These are phyloP conservation scores for Philonicus albiceps DNA, from an alignment of 2,888 invertebrate species.

Conservation along the genomic window DNA sequence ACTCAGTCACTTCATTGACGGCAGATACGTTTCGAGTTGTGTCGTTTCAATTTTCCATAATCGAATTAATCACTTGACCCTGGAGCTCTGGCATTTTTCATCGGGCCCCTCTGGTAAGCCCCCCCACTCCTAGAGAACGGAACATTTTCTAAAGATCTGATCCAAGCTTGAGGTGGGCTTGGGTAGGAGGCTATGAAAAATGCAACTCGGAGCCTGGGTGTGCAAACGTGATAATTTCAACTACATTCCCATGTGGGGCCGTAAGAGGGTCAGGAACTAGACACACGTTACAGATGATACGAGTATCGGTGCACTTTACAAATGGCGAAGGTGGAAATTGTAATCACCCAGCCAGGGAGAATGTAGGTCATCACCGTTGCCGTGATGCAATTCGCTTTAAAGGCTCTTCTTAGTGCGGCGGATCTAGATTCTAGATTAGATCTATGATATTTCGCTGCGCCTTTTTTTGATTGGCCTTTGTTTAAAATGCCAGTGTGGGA, in stretches of 20 bases:
- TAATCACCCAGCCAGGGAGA: neutral
- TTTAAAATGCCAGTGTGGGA: neutral
- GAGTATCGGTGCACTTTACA: slow-evolving; percentile 1
- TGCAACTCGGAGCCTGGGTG: neutral
- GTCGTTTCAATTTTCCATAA: slow-evolving; percentile 28
- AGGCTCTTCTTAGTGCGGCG: neutral
- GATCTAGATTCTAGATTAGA: neutral
- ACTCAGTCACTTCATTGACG: neutral
- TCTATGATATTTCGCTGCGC: neutral
- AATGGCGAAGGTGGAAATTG: slow-evolving; percentile 32
- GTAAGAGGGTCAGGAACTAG: neutral
- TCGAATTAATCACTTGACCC: slow-evolving; percentile 27
- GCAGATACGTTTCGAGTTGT: neutral
- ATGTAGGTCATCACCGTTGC: neutral
- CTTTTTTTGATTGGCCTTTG: neutral
- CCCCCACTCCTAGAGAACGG: neutral
- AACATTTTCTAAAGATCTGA: neutral
- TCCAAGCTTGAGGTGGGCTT: neutral
- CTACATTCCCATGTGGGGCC: neutral
- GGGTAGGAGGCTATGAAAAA: neutral
- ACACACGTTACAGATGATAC: neutral
- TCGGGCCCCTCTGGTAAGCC: neutral
- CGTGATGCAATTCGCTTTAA: slow-evolving; percentile 13
- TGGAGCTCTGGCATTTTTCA: slow-evolving; percentile 12
- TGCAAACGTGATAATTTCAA: neutral